Base-by-base conservation (phyloP, 1,140 invertebrate species). In the Drosophila suzukii region DNA sequence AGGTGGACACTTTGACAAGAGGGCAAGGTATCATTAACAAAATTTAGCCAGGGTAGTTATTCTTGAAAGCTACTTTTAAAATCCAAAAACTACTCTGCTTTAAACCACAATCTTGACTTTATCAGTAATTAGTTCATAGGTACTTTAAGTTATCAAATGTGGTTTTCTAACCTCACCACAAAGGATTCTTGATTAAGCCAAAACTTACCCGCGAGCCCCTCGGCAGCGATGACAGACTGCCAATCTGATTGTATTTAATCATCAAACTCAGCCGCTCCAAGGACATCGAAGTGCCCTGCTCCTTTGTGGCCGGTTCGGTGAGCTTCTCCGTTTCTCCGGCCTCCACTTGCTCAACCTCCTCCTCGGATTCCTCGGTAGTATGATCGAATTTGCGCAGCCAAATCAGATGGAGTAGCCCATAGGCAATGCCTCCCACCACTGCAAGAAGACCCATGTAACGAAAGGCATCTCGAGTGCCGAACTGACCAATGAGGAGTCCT, bases 361-460 rank as follows among this genome's bases (percentile, higher is more conserved):
- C 93, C 72, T 92, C 91, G 5, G 86, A 91, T 12, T 90, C 90
- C 58, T 92, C 91, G 0, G 77, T 79, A 2, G 85, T 91, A 55
- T 93, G 82, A 78, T 94, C 94, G 61, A 95, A 94, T 70, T 95
- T 95, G 50, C 94, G 93, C 43, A 96, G 92, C 95, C 95, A 96
- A 80, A 95, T 94, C 58, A 94, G 94, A 90, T 97, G 95, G n/a
- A 96, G 75, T 5, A 96, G 36, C 2, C 94, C 94, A 71, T 97
- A 97, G 7, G 95, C 76, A 8, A 96, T 92, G 11, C 96, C 96
- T 20, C 95, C 94, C 5, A 94, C 92, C 36, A 95, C 94, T 0
- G 96, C 95, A 34, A 95, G 92, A 6, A 96, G 84, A 0, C 96
- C 96, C 95, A 97, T 96, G 58, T 96, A 94, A 15, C 95, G 93